These are phyloP conservation scores for Catamblyrhynchus diadema DNA, from an alignment of 2,797 vertebrate species.

Conservation along the genomic window DNA sequence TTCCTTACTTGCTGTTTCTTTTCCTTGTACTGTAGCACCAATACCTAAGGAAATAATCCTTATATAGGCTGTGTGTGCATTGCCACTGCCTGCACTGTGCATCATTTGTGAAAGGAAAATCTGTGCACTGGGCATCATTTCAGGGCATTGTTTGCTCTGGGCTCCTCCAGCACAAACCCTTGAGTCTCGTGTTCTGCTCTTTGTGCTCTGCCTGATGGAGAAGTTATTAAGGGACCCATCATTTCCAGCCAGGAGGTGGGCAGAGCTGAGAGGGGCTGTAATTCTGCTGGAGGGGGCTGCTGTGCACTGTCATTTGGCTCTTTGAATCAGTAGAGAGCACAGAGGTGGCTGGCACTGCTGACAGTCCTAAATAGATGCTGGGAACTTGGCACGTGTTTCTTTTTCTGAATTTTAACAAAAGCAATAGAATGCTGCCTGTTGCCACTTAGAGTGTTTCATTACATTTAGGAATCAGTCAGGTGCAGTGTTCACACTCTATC, in stretches of 20 bases:
- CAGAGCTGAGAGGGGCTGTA: neutral
- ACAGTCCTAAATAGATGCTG: neutral
- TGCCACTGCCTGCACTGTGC: neutral
- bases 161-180: neutral
- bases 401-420: slow-evolving; percentile 40
- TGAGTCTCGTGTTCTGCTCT: neutral
- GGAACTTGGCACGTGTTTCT: neutral
- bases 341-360: neutral
- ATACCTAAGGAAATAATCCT: neutral
- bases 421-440: slow-evolving; percentile 1
- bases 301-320: neutral
- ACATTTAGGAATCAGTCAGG: slow-evolving; percentile 38
- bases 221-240: neutral
- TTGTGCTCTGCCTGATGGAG: neutral
- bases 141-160: neutral
- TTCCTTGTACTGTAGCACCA: accelerated
- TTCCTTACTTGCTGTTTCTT: neutral
- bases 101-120: neutral
- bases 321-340: neutral
- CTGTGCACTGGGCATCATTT: neutral
- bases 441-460: slow-evolving; percentile 32
- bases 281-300: neutral
- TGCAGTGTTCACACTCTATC: slow-evolving; percentile 36
- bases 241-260: neutral
- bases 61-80: accelerated